A percentile compares a stretch with the other conserved stretches of the same genome.
Conservation (phyloP, 2,797 vertebrate genomes). For the Hypotaenidia okinawae region DNA sequence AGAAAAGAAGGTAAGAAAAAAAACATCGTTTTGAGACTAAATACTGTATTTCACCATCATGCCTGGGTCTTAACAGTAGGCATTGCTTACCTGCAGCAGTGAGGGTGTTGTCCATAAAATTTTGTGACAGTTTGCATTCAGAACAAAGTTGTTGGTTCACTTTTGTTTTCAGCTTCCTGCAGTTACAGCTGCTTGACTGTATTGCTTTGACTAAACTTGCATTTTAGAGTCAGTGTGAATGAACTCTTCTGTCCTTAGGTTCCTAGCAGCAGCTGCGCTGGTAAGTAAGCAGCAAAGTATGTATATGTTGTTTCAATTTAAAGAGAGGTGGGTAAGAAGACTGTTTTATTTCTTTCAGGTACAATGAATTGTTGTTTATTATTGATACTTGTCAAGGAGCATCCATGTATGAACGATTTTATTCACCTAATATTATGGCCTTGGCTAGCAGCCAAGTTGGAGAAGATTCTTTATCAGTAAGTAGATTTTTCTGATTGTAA, state of each 20-base stretch:
- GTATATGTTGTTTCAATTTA: neutral
- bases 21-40: neutral
- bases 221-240: neutral
- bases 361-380: slow-evolving; percentile 97
- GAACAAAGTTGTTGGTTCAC: neutral
- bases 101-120: neutral
- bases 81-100: neutral
- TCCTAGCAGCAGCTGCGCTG: neutral
- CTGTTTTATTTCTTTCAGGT: slow-evolving; percentile 80
- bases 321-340: neutral
- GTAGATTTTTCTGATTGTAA: slow-evolving; percentile 53
- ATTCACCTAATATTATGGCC: slow-evolving; percentile 97
- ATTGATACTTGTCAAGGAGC: slow-evolving; percentile 99
- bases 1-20: slow-evolving; percentile 90
- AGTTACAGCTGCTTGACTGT: neutral
- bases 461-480: slow-evolving; percentile 97
- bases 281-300: neutral
- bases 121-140: neutral
- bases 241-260: neutral
- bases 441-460: slow-evolving; percentile 97
- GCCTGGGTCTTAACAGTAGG: neutral
- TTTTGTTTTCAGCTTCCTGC: neutral
- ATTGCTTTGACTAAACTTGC: neutral
- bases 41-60: neutral
- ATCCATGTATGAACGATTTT: slow-evolving; percentile 98